These are phyloP conservation scores for Lynx canadensis DNA, from an alignment of 2,113 vertebrate genomes.

Conservation along the genomic window DNA sequence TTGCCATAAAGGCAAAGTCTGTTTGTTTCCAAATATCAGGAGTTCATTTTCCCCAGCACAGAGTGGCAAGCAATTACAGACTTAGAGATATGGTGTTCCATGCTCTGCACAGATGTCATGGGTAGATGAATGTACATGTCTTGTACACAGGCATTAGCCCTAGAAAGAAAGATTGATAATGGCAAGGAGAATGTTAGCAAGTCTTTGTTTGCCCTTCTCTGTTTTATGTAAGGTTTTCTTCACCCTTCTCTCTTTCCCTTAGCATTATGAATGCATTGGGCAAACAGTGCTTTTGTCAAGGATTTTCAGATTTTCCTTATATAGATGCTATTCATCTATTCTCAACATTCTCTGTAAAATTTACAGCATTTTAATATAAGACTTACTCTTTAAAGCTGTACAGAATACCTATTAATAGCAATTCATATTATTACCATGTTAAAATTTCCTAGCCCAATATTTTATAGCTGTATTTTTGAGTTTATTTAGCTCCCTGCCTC, in stretches of 20 bases:
- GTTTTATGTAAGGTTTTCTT: constrained; percentile 38
- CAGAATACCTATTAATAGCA: not conserved
- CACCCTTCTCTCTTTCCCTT: not conserved
- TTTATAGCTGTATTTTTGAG: not conserved
- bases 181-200: constrained; percentile 46
- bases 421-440: not conserved
- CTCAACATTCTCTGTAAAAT: constrained; percentile 19
- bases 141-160: constrained; percentile 54
- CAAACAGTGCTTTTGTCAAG: not conserved
- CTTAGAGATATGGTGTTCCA: not conserved
- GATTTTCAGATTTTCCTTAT: not conserved
- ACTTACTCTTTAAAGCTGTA: constrained; percentile 2
- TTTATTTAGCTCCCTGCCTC: not conserved
- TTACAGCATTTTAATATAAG: not conserved
- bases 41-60: constrained; percentile 45
- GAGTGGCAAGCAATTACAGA: constrained; percentile 56
- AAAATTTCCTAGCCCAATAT: constrained; percentile 6
- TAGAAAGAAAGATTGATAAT: constrained; percentile 67
- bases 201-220: constrained; percentile 57
- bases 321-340: not conserved
- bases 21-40: constrained; percentile 52
- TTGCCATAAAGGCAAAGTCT: not conserved
- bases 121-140: constrained; percentile 64
- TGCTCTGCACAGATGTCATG: constrained; percentile 28
- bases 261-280: not conserved